Evolutionary conservation across 2,888 invertebrate genomes (phyloP), one percentile per base, ranked within the genome.

Genomic region (Incurvaria masculella): DNA sequence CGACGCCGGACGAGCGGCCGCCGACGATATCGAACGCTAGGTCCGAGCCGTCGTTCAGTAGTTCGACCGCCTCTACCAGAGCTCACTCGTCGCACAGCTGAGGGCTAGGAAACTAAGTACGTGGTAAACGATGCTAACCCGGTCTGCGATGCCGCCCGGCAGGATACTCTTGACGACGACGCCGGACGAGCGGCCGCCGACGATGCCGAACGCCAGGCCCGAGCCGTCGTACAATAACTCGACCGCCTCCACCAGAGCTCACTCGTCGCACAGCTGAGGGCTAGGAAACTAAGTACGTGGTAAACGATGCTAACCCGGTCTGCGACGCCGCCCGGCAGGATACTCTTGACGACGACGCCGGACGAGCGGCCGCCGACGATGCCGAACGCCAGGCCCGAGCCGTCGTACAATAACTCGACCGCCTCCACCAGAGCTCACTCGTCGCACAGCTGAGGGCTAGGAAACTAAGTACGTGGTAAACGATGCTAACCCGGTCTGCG

Each of bases 341-440:
- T 94, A 51, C 94, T 94, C 78, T 96, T 95, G 63, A 96, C 91
- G 48, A 96, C 92, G 48, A 96, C 95, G 2, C 95, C 95, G 4
- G 95, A 94, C 65, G 92, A 93, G 54, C 93, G 84, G 11, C 89
- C 89, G 27, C 95, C 95, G 58, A 95, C 93, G 72, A 96, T 95
- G 46, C 95, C 95, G 69, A 96, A 96, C 46, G 95, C 95, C 59
- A 95, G 85, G 41, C 94, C 94, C 26, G 91, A 88, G 50, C 93
- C 94, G 80, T 95, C 94, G 71, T 95, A 95, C 59, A 92, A 85
- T 59, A 96, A 82, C 72, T 95, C 94, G 69, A 96, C 92, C 61
- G 93, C 89, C 83, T 96, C 94, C 69, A 96, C 91, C 79, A 95
- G 94, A 53, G 94, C 93, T 93, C 93, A 96, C 74, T 96, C 95